These are phyloP conservation scores for Ennomos quercinarius DNA, from an alignment of 2,888 invertebrate genomes.

Conservation along the genomic window DNA sequence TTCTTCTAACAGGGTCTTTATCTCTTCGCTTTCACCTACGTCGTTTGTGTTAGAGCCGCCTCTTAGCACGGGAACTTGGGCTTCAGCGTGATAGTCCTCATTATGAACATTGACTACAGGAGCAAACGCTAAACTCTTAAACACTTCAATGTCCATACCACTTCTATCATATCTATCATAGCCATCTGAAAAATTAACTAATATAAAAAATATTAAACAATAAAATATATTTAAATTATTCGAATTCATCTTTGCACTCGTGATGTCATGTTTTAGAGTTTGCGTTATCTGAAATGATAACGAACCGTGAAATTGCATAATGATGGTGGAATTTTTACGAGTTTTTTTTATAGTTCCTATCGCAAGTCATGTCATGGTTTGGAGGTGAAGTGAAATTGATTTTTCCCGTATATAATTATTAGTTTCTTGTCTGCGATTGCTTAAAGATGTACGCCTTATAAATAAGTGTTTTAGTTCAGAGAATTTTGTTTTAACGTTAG, in stretches of 20 bases:
- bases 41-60: conserved; percentile 4
- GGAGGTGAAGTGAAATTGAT: no score
- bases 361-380: neutral
- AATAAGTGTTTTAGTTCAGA: no score
- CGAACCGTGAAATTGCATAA: conserved; percentile 29
- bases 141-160: conserved; percentile 4
- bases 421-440: no score
- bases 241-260: conserved; percentile 42
- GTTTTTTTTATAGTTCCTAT: conserved; percentile 1
- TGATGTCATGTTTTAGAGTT: conserved; percentile 16
- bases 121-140: conserved; percentile 13
- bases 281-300: conserved; percentile 6
- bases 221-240: conserved; percentile 22
- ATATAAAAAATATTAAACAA: conserved; percentile 16
- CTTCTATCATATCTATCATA: neutral
- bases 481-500: no score
- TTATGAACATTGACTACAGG: conserved; percentile 7
- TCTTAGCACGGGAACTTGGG: conserved; percentile 11
- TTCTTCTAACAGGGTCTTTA: conserved; percentile 67
- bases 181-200: conserved; percentile 3
- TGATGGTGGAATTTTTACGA: conserved; percentile 15
- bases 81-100: conserved; percentile 20
- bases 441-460: no score
- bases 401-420: neutral
- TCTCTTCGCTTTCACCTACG: conserved; percentile 41